These are phyloP conservation scores for Euborellia annulipes DNA, from an alignment of 1,140 invertebrate species.

Conservation along the genomic window DNA sequence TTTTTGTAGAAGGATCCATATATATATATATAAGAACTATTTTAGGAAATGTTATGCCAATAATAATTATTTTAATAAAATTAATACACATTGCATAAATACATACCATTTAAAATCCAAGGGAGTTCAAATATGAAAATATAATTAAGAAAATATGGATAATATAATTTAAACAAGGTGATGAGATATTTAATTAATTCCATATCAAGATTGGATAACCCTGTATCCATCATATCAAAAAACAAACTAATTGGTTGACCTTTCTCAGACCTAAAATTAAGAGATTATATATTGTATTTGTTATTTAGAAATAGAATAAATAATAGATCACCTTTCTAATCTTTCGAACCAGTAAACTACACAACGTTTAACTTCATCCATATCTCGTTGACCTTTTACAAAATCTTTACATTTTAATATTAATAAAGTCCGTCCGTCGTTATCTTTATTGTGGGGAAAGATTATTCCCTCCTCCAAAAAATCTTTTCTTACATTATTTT, in stretches of 20 bases:
- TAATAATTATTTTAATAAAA: too few relatives aligned
- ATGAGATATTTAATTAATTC: constrained; percentile 75
- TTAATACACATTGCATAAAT: too few relatives aligned
- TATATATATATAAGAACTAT: too few relatives aligned
- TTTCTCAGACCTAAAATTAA: constrained; percentile 43
- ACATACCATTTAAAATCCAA: constrained; percentile 76
- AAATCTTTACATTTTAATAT: constrained; percentile 63
- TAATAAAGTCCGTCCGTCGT: constrained; percentile 59
- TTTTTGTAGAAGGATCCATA: too few relatives aligned
- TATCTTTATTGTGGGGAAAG: constrained; percentile 59
- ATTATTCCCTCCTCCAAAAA: constrained; percentile 59
- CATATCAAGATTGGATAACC: constrained; percentile 76
- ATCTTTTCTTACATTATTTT: constrained; percentile 46
- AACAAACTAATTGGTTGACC: constrained; percentile 66
- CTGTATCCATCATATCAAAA: constrained; percentile 78
- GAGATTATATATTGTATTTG: not conserved
- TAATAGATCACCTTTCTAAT: constrained; percentile 44
- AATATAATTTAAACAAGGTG: constrained; percentile 73
- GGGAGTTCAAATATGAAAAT: constrained; percentile 89
- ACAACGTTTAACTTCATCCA: constrained; percentile 58
- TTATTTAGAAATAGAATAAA: not conserved
- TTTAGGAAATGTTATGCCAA: too few relatives aligned
- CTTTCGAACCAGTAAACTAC: constrained; percentile 82
- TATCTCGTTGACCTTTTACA: constrained; percentile 53
- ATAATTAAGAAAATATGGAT: constrained; percentile 79